A percentile compares a stretch with the other conserved stretches of the same genome.
Evolutionary conservation across 2,888 invertebrate species (phyloP).

Genomic region (Dolichomitus sp.): DNA sequence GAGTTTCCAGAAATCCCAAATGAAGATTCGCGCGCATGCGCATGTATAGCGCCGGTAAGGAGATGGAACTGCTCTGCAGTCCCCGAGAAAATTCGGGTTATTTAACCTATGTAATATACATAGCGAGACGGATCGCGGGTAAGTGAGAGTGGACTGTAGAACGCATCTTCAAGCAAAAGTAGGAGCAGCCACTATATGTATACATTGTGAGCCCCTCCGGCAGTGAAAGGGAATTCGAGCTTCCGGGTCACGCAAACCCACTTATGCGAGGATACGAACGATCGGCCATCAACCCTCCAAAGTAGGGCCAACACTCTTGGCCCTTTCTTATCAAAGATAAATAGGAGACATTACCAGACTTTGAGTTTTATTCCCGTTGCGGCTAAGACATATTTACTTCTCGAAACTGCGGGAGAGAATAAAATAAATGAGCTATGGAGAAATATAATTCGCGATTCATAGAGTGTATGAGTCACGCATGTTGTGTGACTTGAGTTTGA

Average conservation of each 20-base stretch:
- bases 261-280: slow-evolving; percentile 55
- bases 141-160: slow-evolving; percentile 20
- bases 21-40: slow-evolving; percentile 9
- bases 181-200: slow-evolving; percentile 2
- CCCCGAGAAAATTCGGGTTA: slow-evolving; percentile 62
- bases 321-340: slow-evolving; percentile 61
- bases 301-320: slow-evolving; percentile 59
- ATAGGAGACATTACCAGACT: slow-evolving; percentile 44
- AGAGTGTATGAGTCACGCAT: slow-evolving; percentile 36
- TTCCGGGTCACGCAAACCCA: slow-evolving; percentile 65
- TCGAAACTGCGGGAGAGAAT: slow-evolving; percentile 26
- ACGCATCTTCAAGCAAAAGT: slow-evolving; percentile 23
- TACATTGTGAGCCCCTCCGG: slow-evolving; percentile 44
- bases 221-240: slow-evolving; percentile 71
- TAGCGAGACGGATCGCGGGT: slow-evolving; percentile 16
- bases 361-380: slow-evolving; percentile 39
- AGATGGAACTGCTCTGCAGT: slow-evolving; percentile 58
- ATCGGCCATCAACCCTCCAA: slow-evolving; percentile 61
- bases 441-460: slow-evolving; percentile 42
- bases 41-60: slow-evolving; percentile 52
- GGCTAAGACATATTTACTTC: slow-evolving; percentile 25
- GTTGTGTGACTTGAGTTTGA: slow-evolving; percentile 5
- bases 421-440: slow-evolving; percentile 17
- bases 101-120: slow-evolving; percentile 59
- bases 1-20: slow-evolving; percentile 18